phyloP scores from a whole-genome alignment of 2,113 vertebrate genomes.

The Podarcis muralis region DNA sequence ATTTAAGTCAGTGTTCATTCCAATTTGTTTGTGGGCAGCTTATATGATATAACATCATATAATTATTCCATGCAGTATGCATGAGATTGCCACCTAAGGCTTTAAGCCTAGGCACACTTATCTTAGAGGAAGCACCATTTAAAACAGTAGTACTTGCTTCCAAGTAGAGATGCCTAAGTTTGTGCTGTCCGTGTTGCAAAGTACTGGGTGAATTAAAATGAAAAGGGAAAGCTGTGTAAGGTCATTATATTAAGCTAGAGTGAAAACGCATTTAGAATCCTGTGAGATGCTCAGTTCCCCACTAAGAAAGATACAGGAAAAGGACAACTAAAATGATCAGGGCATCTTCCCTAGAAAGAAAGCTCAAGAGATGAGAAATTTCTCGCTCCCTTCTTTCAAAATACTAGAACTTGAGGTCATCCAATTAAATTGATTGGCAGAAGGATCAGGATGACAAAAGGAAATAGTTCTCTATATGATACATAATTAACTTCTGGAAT shows the following conservation, averaged over 20 bases:
- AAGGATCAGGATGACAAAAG: neutral
- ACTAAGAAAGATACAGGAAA: neutral
- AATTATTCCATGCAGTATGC: too few species aligned
- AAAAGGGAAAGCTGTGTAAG: neutral
- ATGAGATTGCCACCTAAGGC: too few species aligned
- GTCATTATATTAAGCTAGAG: neutral
- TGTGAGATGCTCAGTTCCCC: neutral
- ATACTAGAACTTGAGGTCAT: constrained; percentile 9
- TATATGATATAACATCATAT: too few species aligned
- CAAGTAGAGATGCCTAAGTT: neutral
- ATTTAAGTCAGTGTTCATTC: too few species aligned
- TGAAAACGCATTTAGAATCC: neutral
- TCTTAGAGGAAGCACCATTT: neutral
- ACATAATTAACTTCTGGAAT: constrained; percentile 17
- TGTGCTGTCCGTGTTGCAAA: neutral
- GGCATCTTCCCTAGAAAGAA: neutral
- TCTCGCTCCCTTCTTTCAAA: neutral
- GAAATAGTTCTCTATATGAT: neutral
- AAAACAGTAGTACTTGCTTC: neutral
- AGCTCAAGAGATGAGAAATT: neutral
- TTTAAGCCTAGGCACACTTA: neutral
- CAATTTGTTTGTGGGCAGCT: too few species aligned
- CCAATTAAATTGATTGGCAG: constrained; percentile 20
- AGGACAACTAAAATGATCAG: neutral
- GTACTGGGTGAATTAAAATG: neutral